phyloP scores from a whole-genome alignment of 30 jellyfish, hydroid and myxozoan species.

The Sanderia malayensis region DNA sequence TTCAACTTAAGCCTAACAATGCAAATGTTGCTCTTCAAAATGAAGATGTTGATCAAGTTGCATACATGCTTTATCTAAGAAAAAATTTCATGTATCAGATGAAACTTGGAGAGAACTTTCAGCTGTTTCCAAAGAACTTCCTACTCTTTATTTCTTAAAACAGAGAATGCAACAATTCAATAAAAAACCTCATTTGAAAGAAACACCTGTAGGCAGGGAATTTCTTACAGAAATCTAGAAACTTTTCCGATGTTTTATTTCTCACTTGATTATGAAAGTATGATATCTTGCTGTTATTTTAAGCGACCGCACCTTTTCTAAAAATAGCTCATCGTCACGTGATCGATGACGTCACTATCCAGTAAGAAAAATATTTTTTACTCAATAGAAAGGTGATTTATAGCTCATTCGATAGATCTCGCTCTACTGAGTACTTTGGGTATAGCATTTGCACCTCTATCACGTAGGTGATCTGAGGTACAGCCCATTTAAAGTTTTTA shows the following conservation, averaged over 20 bases:
- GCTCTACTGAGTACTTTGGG: slow-evolving; percentile 5
- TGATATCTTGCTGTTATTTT: background rate
- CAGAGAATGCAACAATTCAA: slow-evolving; percentile 1
- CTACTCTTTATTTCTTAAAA: background rate
- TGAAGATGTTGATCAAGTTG: slow-evolving; percentile 2
- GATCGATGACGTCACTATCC: slow-evolving; percentile 5
- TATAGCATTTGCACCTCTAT: slow-evolving; percentile 2
- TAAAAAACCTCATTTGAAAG: background rate
- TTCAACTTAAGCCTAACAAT: background rate
- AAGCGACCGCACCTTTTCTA: background rate
- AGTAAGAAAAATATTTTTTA: background rate
- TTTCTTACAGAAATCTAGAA: background rate
- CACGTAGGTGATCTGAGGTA: background rate
- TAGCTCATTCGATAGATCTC: slow-evolving; percentile 3
- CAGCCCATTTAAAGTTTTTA: background rate
- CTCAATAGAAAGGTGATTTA: background rate
- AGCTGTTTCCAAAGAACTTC: background rate
- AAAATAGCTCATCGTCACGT: slow-evolving; percentile 1
- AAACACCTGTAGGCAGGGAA: slow-evolving; percentile 7
- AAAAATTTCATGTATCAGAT: background rate
- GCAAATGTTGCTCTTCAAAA: background rate
- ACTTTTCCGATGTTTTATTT: background rate
- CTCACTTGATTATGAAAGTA: slow-evolving; percentile 1
- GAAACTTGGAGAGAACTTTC: background rate
- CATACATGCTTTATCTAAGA: slow-evolving; percentile 6